phyloP scores from a whole-genome alignment of 2,113 vertebrate genomes.

The Cyprichromis sp. region DNA sequence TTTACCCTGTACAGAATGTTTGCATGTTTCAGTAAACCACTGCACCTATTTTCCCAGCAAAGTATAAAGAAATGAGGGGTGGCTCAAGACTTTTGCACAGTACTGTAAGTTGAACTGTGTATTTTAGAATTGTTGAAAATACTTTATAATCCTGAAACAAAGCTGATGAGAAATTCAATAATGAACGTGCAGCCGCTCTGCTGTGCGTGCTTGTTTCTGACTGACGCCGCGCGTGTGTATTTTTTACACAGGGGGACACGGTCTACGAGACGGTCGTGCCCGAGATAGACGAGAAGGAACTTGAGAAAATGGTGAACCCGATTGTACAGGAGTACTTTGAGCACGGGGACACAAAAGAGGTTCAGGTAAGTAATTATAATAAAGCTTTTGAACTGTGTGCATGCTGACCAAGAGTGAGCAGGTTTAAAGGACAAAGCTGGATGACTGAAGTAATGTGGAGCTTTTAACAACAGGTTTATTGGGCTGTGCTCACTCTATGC shows the following conservation, averaged over 20 bases:
- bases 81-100: background rate
- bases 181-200: background rate
- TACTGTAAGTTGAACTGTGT: background rate
- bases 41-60: background rate
- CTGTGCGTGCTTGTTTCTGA: background rate
- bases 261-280: slow-evolving; percentile 81
- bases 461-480: background rate
- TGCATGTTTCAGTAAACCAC: background rate
- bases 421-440: background rate
- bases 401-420: background rate
- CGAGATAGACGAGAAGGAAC: slow-evolving; percentile 76
- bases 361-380: slow-evolving; percentile 63
- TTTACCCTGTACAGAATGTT: background rate
- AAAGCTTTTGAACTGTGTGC: background rate
- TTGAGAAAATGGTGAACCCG: slow-evolving; percentile 81
- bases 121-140: background rate
- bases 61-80: background rate
- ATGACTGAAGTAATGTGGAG: background rate
- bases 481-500: background rate
- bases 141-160: background rate
- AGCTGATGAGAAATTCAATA: background rate
- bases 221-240: background rate
- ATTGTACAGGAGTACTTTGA: slow-evolving; percentile 85
- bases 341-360: slow-evolving; percentile 82
- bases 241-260: slow-evolving; percentile 71